Evolutionary conservation across 2,888 invertebrate species (phyloP).

Genomic region (Gari tellinella): DNA sequence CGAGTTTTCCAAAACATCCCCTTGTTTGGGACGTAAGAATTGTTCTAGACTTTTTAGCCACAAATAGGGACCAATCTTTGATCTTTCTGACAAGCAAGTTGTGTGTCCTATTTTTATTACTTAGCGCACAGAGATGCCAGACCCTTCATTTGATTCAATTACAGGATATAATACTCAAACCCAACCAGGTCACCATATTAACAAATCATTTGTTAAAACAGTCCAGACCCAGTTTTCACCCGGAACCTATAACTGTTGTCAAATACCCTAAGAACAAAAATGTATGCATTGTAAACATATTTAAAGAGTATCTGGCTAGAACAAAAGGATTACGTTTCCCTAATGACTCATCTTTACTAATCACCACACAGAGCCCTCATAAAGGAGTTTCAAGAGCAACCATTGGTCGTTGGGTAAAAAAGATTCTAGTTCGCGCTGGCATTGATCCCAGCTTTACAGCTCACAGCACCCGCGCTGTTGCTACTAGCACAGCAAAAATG

Average conservation of each 20-base stretch:
- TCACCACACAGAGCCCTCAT: conserved; percentile 3
- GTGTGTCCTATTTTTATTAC: background rate
- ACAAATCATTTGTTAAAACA: background rate
- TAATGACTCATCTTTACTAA: background rate
- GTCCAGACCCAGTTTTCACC: too few species aligned
- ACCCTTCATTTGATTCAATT: too few species aligned
- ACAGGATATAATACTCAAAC: background rate
- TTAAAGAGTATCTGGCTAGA: conserved; percentile 1
- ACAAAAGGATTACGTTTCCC: background rate
- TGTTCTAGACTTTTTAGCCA: background rate
- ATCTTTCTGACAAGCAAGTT: background rate
- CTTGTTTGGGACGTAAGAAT: background rate
- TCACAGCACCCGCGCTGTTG: background rate
- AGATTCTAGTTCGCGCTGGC: background rate
- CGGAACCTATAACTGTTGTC: background rate
- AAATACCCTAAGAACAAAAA: background rate
- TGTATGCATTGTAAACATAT: conserved; percentile 2
- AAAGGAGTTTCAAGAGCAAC: conserved; percentile 2
- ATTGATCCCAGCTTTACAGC: background rate
- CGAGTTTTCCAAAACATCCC: background rate
- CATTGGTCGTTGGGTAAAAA: background rate
- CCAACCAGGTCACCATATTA: background rate
- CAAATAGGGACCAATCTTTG: background rate
- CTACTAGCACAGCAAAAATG: background rate
- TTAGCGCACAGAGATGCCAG: too few species aligned